These are phyloP conservation scores for Alectoris magna DNA, from an alignment of 2,797 vertebrate genomes.

Conservation along the genomic window DNA sequence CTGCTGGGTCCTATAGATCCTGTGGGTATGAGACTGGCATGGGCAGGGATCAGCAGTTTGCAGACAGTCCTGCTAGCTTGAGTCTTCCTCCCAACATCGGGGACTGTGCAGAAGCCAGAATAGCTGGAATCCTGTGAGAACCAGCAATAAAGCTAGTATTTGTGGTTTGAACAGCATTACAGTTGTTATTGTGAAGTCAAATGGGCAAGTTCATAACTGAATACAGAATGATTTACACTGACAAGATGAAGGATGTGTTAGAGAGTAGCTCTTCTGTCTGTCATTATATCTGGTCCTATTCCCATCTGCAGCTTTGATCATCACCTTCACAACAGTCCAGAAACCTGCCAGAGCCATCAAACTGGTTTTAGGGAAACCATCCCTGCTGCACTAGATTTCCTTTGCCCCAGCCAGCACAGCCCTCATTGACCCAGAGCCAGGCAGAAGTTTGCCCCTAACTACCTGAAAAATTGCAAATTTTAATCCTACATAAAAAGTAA, in stretches of 20 bases:
- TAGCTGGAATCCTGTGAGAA: background rate
- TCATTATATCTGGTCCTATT: background rate
- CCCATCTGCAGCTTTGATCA: background rate
- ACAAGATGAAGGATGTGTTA: background rate
- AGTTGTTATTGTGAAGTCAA: background rate
- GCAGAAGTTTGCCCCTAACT: background rate
- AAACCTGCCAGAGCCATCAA: background rate
- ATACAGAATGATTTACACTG: background rate
- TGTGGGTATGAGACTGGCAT: background rate
- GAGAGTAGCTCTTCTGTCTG: background rate
- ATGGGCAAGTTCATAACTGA: background rate
- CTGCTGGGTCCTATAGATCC: background rate
- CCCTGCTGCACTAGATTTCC: background rate
- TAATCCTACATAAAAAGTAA: background rate
- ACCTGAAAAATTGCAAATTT: background rate
- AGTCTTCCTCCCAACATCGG: background rate
- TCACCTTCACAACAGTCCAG: background rate
- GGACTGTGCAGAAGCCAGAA: background rate
- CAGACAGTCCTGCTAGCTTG: rapidly evolving
- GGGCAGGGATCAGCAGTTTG: background rate
- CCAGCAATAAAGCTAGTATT: background rate
- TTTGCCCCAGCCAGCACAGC: background rate
- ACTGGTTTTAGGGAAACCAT: background rate
- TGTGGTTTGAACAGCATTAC: background rate
- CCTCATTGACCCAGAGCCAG: background rate